Percentiles rank a stretch among this genome's conserved stretches.
phyloP scores from a whole-genome alignment of 1,140 invertebrate genomes.

The Linepithema humile region DNA sequence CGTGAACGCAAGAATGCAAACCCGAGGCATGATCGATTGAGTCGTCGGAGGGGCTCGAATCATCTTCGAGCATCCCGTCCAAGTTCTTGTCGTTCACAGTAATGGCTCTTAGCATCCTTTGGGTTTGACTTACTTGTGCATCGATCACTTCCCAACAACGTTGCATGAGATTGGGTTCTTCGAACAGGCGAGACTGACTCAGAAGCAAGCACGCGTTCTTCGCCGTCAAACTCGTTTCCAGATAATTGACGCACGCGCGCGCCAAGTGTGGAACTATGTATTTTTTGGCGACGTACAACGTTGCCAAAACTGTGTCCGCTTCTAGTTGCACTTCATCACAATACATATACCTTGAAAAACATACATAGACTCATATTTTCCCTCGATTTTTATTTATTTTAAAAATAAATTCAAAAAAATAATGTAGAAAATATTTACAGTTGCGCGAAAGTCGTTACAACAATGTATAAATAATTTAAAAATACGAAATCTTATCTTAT shows the following conservation, averaged over 20 bases:
- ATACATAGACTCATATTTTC: background rate
- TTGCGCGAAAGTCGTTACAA: too few relatives aligned
- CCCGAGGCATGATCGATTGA: constrained; percentile 42
- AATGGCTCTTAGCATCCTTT: constrained; percentile 73
- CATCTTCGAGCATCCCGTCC: constrained; percentile 39
- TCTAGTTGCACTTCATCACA: constrained; percentile 97
- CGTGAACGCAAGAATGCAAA: constrained; percentile 55
- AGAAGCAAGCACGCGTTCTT: constrained; percentile 96
- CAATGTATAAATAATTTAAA: too few relatives aligned
- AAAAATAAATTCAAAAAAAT: too few relatives aligned
- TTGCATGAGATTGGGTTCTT: constrained; percentile 96
- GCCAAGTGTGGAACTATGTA: constrained; percentile 97
- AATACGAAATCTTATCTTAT: too few relatives aligned
- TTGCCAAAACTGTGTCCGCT: constrained; percentile 95
- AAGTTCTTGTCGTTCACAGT: constrained; percentile 63
- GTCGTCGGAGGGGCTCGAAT: constrained; percentile 45
- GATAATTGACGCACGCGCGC: constrained; percentile 94
- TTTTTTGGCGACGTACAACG: constrained; percentile 96
- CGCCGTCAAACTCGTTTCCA: constrained; percentile 95
- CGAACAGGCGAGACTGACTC: constrained; percentile 95
- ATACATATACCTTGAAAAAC: constrained; percentile 93
- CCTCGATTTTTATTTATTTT: too few relatives aligned
- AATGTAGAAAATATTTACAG: too few relatives aligned
- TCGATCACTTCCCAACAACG: constrained; percentile 98
- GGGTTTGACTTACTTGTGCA: constrained; percentile 89